Base-by-base conservation (phyloP, 1,140 invertebrate species). In the Orussus abietinus region DNA sequence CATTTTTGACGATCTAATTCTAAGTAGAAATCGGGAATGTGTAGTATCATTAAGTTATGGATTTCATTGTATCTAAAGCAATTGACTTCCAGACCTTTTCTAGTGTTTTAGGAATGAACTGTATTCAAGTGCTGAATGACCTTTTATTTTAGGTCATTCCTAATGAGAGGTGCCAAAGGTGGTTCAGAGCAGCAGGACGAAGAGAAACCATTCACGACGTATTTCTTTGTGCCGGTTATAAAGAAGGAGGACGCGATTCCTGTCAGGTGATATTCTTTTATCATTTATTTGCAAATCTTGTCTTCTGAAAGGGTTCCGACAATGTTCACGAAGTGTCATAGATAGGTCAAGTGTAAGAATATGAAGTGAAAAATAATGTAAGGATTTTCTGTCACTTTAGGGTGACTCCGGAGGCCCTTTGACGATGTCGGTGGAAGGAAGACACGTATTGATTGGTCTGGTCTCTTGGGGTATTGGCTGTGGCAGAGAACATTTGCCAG, bases 401-500 rank as follows among this genome's bases (percentile, higher is more conserved):
- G 86, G 88, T 1, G 88, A 92, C 58, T 88, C 85, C 1, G 88
- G 88, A 22, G 88, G 90, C 5, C 88, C 88, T 3, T 70, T 92
- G 6, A 90, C 88, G 1, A 80, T 88, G 62, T 82, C 85, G 6
- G 72, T 89, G 28, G 88, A 91, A 34, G 89, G 89, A 1, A 78
- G 88, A 21, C 86, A 84, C 63, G 88, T 86, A 6, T 74, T 92
- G 2, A 90, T 92, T 12, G 90, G 91, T 3, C 75, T 94, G 0
- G 91, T 94, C 0, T 91, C 88, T 0, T 93, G 90, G 90, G 90
- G 90, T 26, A 92, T 92, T 45, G 90, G 90, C 10, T 93, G 90
- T 51, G 90, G 90, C 4, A 75, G 90, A 10, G 88, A 92, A 61
- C 88, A 91, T 61, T 64, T 93, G n/a, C 88, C 88, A 0, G 89